A percentile compares a stretch with the other conserved stretches of the same genome.
Conservation (phyloP, 2,113 vertebrate genomes). For the Engraulis encrasicolus region DNA sequence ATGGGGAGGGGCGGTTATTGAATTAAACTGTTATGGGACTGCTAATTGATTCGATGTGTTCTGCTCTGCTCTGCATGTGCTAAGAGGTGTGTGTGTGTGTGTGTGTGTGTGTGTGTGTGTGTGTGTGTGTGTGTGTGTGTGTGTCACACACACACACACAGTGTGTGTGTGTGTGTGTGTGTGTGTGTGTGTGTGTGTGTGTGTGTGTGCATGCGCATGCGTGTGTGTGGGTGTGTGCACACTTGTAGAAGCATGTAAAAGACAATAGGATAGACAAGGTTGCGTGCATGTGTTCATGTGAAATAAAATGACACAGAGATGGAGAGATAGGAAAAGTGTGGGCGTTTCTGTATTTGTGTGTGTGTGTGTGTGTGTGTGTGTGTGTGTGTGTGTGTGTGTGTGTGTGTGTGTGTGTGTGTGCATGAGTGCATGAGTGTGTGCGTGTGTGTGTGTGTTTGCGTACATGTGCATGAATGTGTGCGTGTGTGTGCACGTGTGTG, state of each 20-base stretch:
- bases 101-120: neutral
- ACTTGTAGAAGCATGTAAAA: neutral
- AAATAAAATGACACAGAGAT: no score
- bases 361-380: neutral
- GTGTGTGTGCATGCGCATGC: neutral
- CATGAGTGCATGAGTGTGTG: neutral
- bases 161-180: neutral
- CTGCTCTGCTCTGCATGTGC: neutral
- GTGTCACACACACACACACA: no score
- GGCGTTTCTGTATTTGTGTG: neutral
- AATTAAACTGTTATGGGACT: constrained; percentile 6
- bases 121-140: neutral
- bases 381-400: neutral
- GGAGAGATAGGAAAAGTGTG: no score
- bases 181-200: constrained; percentile 7
- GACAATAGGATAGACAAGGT: no score
- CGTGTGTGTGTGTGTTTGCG: neutral
- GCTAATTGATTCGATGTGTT: constrained; percentile 1
- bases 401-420: neutral
- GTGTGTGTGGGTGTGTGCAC: neutral
- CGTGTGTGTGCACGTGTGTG: neutral
- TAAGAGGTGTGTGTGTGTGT: neutral
- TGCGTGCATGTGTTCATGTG: no score
- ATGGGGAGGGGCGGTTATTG: neutral
- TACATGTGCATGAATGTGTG: neutral